Conservation (phyloP, 2,888 invertebrate genomes). For the Fragum sueziense region DNA sequence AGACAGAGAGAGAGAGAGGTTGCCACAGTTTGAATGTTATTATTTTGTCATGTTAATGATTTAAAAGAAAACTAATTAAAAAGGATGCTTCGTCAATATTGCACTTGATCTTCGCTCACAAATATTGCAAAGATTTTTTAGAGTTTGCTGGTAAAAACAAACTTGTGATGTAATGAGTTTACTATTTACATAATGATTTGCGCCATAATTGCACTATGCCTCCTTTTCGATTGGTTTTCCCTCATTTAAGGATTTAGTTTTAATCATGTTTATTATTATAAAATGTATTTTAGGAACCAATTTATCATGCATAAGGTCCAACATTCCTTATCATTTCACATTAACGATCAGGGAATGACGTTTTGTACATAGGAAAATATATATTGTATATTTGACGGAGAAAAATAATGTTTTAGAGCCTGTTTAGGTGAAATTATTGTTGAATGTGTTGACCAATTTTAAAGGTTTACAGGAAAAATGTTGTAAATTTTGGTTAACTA, state of each 20-base stretch:
- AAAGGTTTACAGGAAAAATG: not conserved
- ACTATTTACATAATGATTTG: not conserved
- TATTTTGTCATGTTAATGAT: not conserved
- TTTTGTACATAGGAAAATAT: conserved; percentile 23
- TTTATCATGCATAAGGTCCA: not conserved
- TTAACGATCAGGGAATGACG: conserved; percentile 59
- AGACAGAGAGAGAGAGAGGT: not conserved
- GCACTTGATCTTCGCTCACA: too few relatives aligned
- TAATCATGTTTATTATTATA: not conserved
- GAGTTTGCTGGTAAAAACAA: too few relatives aligned
- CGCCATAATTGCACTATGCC: not conserved
- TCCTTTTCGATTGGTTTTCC: not conserved
- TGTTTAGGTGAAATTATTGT: not conserved
- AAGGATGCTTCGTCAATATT: too few relatives aligned
- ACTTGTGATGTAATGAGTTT: too few relatives aligned
- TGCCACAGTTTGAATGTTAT: conserved; percentile 7
- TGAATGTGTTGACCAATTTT: not conserved
- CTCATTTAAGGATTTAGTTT: too few relatives aligned
- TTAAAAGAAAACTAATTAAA: not conserved
- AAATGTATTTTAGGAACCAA: not conserved
- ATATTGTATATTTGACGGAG: conserved; percentile 12
- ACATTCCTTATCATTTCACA: conserved; percentile 59
- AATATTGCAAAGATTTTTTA: too few relatives aligned
- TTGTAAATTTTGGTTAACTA: not conserved
- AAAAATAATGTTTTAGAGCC: not conserved